Evolutionary conservation across 2,888 invertebrate species (phyloP).

Genomic region (Exocentrus adspersus): DNA sequence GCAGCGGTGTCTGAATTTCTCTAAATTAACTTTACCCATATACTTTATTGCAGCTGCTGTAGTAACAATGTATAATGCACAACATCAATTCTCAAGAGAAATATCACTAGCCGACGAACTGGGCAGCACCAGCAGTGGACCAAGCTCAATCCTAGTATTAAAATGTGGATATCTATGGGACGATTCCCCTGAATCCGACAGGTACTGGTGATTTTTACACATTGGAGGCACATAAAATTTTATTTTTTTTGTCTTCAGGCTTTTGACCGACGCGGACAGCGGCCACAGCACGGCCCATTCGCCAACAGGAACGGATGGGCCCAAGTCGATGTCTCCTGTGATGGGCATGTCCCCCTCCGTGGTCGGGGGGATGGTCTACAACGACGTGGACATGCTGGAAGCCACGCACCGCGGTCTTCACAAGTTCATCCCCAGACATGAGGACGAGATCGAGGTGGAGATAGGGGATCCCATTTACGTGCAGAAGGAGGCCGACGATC

Average conservation of each 20-base stretch:
- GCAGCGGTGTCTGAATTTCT: too few relatives aligned
- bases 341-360: slow-evolving; percentile 70
- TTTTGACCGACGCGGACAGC: slow-evolving; percentile 85
- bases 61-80: slow-evolving; percentile 68
- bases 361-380: slow-evolving; percentile 80
- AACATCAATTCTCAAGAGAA: slow-evolving; percentile 69
- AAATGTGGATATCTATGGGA: slow-evolving; percentile 81
- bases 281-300: slow-evolving; percentile 93
- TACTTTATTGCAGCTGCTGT: slow-evolving; percentile 69
- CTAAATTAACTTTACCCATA: slow-evolving; percentile 1
- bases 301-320: slow-evolving; percentile 78
- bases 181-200: slow-evolving; percentile 88
- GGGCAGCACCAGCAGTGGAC: slow-evolving; percentile 63
- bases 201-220: too few relatives aligned
- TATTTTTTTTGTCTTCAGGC: slow-evolving; percentile 58
- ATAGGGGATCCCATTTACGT: slow-evolving; percentile 98
- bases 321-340: slow-evolving; percentile 82
- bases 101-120: slow-evolving; percentile 78
- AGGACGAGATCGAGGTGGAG: slow-evolving; percentile 95
- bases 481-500: slow-evolving; percentile 94
- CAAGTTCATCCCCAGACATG: slow-evolving; percentile 94
- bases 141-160: slow-evolving; percentile 72
- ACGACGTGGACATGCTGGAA: slow-evolving; percentile 73
- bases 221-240: neutral
- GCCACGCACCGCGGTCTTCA: slow-evolving; percentile 96